Evolutionary conservation across 2,888 invertebrate genomes (phyloP).

Genomic region (Yponomeuta malinellus): DNA sequence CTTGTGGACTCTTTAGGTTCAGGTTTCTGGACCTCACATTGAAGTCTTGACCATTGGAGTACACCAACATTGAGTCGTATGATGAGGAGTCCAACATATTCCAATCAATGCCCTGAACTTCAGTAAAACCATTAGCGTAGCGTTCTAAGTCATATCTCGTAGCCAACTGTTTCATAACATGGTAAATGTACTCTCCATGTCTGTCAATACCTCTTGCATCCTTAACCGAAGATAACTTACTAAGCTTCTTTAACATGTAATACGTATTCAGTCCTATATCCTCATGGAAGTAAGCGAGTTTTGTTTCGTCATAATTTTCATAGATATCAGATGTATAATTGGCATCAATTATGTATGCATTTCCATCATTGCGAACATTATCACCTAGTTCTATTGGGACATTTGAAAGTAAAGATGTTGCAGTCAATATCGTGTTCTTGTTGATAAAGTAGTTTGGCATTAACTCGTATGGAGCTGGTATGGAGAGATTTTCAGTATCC

Average conservation of each 20-base stretch:
- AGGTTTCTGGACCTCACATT: slow-evolving; percentile 67
- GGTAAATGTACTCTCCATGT: slow-evolving; percentile 79
- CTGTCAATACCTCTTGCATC: slow-evolving; percentile 56
- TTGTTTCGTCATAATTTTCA: slow-evolving; percentile 69
- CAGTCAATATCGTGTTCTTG: slow-evolving; percentile 74
- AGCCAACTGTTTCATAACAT: slow-evolving; percentile 79
- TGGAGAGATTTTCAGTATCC: slow-evolving; percentile 73
- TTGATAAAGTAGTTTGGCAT: slow-evolving; percentile 80
- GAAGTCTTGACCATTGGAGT: slow-evolving; percentile 79
- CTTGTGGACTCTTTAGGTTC: slow-evolving; percentile 47
- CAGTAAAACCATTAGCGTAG: slow-evolving; percentile 78
- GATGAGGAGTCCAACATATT: slow-evolving; percentile 60
- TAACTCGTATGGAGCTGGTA: slow-evolving; percentile 81
- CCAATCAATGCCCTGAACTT: slow-evolving; percentile 73
- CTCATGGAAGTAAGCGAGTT: slow-evolving; percentile 82
- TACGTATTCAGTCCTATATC: slow-evolving; percentile 81
- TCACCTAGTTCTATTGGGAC: slow-evolving; percentile 39
- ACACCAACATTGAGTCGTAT: slow-evolving; percentile 77
- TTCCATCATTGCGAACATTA: slow-evolving; percentile 50
- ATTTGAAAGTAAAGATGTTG: slow-evolving; percentile 43
- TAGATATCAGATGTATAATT: slow-evolving; percentile 58
- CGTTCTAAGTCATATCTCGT: slow-evolving; percentile 83
- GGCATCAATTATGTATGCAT: slow-evolving; percentile 50
- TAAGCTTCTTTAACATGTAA: slow-evolving; percentile 76
- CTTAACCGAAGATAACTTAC: slow-evolving; percentile 75